These are phyloP conservation scores for Vombatus ursinus DNA, from an alignment of 2,113 vertebrate species.

Conservation along the genomic window DNA sequence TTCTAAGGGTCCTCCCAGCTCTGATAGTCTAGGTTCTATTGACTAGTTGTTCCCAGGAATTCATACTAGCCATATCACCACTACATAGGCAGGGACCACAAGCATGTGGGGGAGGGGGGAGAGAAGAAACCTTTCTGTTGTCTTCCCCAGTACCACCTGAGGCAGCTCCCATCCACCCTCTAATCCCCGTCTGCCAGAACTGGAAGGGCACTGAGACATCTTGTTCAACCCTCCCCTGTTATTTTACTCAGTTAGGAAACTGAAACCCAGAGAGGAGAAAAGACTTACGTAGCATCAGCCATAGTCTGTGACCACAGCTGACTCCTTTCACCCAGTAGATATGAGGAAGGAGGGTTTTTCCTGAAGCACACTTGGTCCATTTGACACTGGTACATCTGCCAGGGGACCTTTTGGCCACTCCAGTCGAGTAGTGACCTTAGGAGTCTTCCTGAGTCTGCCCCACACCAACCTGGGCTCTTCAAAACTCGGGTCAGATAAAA, in stretches of 20 bases:
- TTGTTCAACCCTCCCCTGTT: neutral
- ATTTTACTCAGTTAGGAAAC: neutral
- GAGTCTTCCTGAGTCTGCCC: neutral
- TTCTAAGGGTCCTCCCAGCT: neutral
- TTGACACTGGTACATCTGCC: neutral
- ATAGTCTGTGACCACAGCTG: neutral
- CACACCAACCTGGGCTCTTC: conserved; percentile 35
- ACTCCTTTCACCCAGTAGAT: neutral
- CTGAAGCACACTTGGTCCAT: neutral
- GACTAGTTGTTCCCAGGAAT: neutral
- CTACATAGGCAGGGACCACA: too few relatives aligned
- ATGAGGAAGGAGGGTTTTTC: neutral
- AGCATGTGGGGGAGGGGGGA: neutral
- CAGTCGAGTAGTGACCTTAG: neutral
- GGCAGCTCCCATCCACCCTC: neutral
- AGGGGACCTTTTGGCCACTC: neutral
- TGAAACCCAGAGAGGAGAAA: neutral
- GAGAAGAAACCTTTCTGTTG: neutral
- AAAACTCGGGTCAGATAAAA: neutral
- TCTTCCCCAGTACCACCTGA: neutral
- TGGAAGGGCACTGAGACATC: neutral
- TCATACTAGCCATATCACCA: neutral
- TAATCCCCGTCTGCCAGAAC: neutral
- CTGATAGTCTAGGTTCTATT: neutral
- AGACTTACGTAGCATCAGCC: neutral